These are phyloP conservation scores for Aurelia coerulea DNA, from an alignment of 30 jellyfish, hydroid and myxozoan species.

Conservation along the genomic window DNA sequence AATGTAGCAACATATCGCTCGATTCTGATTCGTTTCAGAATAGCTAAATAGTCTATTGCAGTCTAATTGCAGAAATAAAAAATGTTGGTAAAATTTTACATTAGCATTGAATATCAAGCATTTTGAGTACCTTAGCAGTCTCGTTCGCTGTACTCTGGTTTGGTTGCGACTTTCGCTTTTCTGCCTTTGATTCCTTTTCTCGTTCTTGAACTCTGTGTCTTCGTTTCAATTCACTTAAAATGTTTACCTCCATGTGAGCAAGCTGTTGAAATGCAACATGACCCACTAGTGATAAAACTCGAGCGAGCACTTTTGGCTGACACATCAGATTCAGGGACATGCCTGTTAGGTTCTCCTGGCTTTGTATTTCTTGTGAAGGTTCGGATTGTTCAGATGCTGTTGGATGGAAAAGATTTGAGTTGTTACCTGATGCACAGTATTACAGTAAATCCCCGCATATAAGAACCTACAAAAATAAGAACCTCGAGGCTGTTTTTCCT, in stretches of 20 bases:
- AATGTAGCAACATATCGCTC: too few relatives aligned
- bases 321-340: neutral
- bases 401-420: neutral
- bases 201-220: constrained; percentile 85
- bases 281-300: constrained; percentile 91
- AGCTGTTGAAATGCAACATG: constrained; percentile 88
- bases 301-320: constrained; percentile 85
- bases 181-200: constrained; percentile 72
- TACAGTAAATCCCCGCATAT: too few relatives aligned
- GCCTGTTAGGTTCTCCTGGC: neutral
- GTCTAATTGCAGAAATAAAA: too few relatives aligned
- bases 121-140: constrained; percentile 9
- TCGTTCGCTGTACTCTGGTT: constrained; percentile 33
- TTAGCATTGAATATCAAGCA: too few relatives aligned
- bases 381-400: constrained; percentile 13
- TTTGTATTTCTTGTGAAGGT: neutral
- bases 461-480: too few relatives aligned
- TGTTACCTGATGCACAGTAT: too few relatives aligned
- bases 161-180: constrained; percentile 28
- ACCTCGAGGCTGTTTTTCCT: too few relatives aligned
- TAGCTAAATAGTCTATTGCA: too few relatives aligned
- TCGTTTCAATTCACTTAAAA: constrained; percentile 89
- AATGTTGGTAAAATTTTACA: too few relatives aligned
- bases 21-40: too few relatives aligned
- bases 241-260: constrained; percentile 86